Evolutionary conservation across 2,797 vertebrate genomes (phyloP), one percentile per base, ranked within the genome.

Genomic region (Molossus molossus): DNA sequence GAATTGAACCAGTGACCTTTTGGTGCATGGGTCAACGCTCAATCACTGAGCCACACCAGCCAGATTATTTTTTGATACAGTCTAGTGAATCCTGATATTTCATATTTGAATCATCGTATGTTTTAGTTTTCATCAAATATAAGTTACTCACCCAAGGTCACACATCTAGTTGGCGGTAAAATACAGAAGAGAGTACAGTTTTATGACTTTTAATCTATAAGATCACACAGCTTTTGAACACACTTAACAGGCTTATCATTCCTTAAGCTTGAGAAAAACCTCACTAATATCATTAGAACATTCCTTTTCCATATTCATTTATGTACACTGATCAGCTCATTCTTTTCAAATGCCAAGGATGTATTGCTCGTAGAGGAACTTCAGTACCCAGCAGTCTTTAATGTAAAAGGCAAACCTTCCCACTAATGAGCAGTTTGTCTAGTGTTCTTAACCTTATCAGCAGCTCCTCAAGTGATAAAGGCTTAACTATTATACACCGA

Each of bases 361-460:
- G 98, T 98, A 98, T 98, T 98, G 98, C 98, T 98, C 98, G 98
- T 98, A 96, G 98, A 98, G 98, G 97, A 98, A 98, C 98, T 98
- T 98, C 98, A 98, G 98, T 98, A 98, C 98, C 98, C 98, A 98
- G 98, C 98, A 98, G 98, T 98, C 98, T 98, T 98, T 98, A 98
- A 98, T 98, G 98, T 98, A 98, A 98, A 98, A 98, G 98, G 98
- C 98, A 98, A 98, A 98, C 98, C 98, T 98, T 98, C 98, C 98
- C 98, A 98, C 98, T 99, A 99, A 99, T 98, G 98, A 98, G 98
- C 98, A 98, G 98, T 98, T 98, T 98, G 98, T 98, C 98, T 99
- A 98, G 98, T 98, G 98, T 99, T 99, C 98, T 98, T 99, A 99
- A 99, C 98, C 98, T 99, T 99, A 98, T 98, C 98, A 98, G 98